Evolutionary conservation across 2,797 vertebrate genomes (phyloP).

Genomic region (Tenualosa thibaudeaui): DNA sequence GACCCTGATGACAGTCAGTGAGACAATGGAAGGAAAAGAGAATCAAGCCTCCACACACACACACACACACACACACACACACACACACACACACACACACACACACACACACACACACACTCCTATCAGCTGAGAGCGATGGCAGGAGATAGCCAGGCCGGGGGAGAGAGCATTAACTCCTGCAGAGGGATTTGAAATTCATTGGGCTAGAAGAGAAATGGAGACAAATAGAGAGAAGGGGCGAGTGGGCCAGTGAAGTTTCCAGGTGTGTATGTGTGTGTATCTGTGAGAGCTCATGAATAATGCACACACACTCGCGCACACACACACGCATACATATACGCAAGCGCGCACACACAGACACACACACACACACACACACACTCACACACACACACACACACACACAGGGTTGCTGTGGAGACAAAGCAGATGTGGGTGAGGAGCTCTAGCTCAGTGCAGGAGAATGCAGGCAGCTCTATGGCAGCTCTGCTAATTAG

Average conservation of each 20-base stretch:
- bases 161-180: background rate
- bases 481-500: slow-evolving; percentile 29
- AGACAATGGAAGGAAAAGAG: background rate
- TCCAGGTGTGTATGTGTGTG: background rate
- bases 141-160: background rate
- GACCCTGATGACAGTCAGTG: background rate
- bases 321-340: no score
- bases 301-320: slow-evolving; percentile 35
- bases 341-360: background rate
- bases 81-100: background rate
- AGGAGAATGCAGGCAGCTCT: slow-evolving; percentile 9
- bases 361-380: slow-evolving; percentile 12
- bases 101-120: background rate
- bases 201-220: background rate
- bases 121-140: background rate
- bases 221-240: background rate
- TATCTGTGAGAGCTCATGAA: slow-evolving; percentile 25
- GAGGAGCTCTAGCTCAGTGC: background rate
- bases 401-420: slow-evolving; percentile 40
- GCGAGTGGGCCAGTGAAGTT: background rate
- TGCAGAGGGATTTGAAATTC: background rate
- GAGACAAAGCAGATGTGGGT: slow-evolving; percentile 40
- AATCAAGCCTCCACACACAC: background rate
- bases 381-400: slow-evolving; percentile 30
- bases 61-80: background rate